Evolutionary conservation across 2,113 vertebrate species (phyloP).

Genomic region (Chionis minor): DNA sequence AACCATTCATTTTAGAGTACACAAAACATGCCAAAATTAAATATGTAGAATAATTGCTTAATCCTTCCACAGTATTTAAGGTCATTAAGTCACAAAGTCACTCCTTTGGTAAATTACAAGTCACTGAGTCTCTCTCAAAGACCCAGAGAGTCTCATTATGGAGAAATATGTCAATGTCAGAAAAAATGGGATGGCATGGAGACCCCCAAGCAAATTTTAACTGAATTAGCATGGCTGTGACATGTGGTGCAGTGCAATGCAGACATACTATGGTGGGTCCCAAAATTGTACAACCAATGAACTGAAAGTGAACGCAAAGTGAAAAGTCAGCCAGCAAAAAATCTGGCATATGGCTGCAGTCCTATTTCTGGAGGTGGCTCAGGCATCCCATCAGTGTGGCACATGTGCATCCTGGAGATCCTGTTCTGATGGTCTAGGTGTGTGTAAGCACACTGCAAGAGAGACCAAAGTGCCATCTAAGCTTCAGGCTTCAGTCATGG

Average conservation of each 20-base stretch:
- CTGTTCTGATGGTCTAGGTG: background rate
- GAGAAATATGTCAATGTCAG: background rate
- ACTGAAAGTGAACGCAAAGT: background rate
- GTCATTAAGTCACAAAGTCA: background rate
- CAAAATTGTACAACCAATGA: fast-evolving
- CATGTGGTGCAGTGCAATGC: fast-evolving
- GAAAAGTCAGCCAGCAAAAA: background rate
- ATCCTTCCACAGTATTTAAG: background rate
- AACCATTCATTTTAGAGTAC: background rate
- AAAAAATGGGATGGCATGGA: background rate
- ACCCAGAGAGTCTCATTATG: background rate
- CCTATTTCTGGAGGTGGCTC: background rate
- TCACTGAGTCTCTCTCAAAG: background rate
- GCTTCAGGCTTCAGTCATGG: fast-evolving
- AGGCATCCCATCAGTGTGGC: background rate
- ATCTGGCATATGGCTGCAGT: fast-evolving
- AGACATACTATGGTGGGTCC: background rate
- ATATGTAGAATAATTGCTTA: background rate
- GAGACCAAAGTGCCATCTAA: background rate
- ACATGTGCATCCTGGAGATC: fast-evolving
- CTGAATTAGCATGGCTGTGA: fast-evolving
- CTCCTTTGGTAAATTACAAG: background rate
- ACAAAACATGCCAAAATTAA: background rate
- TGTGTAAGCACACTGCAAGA: background rate
- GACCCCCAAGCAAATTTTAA: background rate